Conservation (phyloP, 1,140 invertebrate species). For the Drosophila setifemur region DNA sequence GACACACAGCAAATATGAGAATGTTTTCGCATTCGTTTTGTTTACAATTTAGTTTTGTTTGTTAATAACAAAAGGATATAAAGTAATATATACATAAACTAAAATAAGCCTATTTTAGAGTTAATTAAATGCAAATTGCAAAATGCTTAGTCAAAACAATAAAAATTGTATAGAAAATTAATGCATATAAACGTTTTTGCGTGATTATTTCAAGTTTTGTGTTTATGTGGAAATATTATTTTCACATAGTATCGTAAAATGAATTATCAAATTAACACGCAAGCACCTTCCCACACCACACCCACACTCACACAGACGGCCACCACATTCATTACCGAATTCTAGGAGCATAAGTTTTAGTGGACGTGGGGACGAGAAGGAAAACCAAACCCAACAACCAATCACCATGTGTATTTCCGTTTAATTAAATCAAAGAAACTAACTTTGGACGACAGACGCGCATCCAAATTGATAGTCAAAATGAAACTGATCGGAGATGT, state of each 20-base stretch:
- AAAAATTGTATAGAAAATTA: conserved; percentile 80
- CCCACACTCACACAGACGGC: conserved; percentile 5
- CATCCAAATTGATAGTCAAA: background rate
- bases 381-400: too few species aligned
- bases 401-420: too few species aligned
- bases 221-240: conserved; percentile 53
- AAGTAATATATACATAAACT: conserved; percentile 34
- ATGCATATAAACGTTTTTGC: conserved; percentile 68
- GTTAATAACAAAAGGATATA: conserved; percentile 41
- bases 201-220: conserved; percentile 67
- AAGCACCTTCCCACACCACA: conserved; percentile 16
- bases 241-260: conserved; percentile 33
- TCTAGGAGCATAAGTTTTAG: too few species aligned
- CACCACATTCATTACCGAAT: conserved; percentile 11
- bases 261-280: conserved; percentile 2
- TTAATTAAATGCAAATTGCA: conserved; percentile 76
- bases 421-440: too few species aligned
- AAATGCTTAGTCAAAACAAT: conserved; percentile 80
- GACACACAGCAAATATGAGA: conserved; percentile 27
- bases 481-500: background rate
- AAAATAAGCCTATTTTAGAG: conserved; percentile 76
- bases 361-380: too few species aligned
- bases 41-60: conserved; percentile 53
- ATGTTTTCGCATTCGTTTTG: conserved; percentile 33
- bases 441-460: background rate